Evolutionary conservation across 2,797 vertebrate species (phyloP).

Genomic region (Periparus ater): DNA sequence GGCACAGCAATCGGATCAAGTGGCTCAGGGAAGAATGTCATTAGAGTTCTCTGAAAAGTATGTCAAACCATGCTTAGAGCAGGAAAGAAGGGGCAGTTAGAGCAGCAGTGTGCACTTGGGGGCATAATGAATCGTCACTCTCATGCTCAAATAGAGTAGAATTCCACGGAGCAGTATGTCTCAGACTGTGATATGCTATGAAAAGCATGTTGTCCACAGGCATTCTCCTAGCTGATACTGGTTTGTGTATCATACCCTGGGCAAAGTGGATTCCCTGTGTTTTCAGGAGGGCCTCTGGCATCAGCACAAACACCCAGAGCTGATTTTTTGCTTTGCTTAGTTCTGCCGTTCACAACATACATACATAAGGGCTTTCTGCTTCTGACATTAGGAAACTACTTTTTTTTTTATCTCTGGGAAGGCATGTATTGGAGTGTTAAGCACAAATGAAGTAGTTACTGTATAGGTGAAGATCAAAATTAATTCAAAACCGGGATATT

Average conservation of each 20-base stretch:
- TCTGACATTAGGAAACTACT: neutral
- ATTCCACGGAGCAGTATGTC: neutral
- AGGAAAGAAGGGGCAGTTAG: neutral
- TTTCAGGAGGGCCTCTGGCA: neutral
- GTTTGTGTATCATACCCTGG: neutral
- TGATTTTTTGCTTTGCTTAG: neutral
- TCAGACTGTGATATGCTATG: neutral
- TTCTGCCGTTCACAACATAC: neutral
- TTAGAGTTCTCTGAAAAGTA: neutral
- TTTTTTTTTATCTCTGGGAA: neutral
- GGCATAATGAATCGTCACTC: neutral
- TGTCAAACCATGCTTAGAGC: neutral
- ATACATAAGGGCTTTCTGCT: neutral
- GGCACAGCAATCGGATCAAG: neutral
- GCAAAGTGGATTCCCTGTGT: neutral
- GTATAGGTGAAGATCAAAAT: neutral
- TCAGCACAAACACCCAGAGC: neutral
- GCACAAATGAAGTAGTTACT: neutral
- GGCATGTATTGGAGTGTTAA: neutral
- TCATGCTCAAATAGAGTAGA: neutral
- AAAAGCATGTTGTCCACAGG: neutral
- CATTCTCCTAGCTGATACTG: neutral
- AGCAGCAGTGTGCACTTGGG: neutral
- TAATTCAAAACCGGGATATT: neutral
- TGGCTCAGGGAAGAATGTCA: neutral